Percentiles rank a stretch among this genome's conserved stretches.
These are phyloP conservation scores for Malurus leucopterus DNA, from an alignment of 2,797 vertebrate genomes.

Conservation along the genomic window DNA sequence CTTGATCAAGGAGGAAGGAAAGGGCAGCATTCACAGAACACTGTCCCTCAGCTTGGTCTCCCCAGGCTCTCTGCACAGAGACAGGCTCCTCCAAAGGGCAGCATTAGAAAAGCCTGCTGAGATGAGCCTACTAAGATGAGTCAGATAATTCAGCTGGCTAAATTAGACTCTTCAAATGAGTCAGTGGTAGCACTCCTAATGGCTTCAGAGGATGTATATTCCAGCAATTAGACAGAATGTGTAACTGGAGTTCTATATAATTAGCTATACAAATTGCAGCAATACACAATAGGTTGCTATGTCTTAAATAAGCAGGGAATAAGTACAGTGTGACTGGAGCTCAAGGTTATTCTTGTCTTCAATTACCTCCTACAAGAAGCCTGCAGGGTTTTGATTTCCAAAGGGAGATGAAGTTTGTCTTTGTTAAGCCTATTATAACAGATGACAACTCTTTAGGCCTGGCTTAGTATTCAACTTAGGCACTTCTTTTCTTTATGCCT, in stretches of 20 bases:
- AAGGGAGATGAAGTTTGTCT: constrained; percentile 20
- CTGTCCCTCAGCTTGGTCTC: neutral
- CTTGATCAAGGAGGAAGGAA: neutral
- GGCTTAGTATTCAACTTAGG: neutral
- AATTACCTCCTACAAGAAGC: constrained; percentile 31
- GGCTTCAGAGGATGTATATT: constrained; percentile 48
- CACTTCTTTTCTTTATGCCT: neutral
- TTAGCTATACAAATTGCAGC: constrained; percentile 52
- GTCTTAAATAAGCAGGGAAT: constrained; percentile 45
- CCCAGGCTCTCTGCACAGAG: neutral
- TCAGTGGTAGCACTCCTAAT: constrained; percentile 39
- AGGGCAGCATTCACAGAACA: neutral
- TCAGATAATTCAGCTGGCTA: constrained; percentile 43
- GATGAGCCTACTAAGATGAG: constrained; percentile 35
- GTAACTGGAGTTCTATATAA: constrained; percentile 49
- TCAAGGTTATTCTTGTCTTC: constrained; percentile 58
- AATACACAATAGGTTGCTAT: constrained; percentile 48
- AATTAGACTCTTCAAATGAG: constrained; percentile 52
- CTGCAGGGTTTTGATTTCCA: constrained; percentile 42
- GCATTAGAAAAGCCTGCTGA: constrained; percentile 10
- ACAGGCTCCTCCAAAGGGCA: constrained; percentile 26
- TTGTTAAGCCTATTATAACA: constrained; percentile 6
- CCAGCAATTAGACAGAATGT: constrained; percentile 41
- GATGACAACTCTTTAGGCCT: constrained; percentile 13
- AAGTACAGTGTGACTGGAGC: constrained; percentile 30